phyloP scores from a whole-genome alignment of 2,888 invertebrate species.

The Lydus trimaculatus region DNA sequence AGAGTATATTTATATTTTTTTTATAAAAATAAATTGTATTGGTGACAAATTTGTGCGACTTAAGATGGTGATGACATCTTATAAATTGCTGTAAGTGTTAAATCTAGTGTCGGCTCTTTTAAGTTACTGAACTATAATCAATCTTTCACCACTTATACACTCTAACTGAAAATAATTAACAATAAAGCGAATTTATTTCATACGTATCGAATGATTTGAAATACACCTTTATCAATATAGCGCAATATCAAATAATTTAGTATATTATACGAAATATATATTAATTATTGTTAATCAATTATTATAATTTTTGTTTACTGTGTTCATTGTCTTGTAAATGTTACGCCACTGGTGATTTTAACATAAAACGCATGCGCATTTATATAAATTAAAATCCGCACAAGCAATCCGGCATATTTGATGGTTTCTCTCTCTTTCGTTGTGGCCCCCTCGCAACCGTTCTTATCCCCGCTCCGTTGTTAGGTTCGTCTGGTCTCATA shows the following conservation, averaged over 20 bases:
- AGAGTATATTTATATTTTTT: not conserved
- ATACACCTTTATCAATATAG: too few species aligned
- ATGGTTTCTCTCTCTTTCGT: constrained; percentile 29
- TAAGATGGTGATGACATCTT: not conserved
- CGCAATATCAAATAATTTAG: too few species aligned
- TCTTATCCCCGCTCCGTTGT: constrained; percentile 40
- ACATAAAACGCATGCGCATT: not conserved
- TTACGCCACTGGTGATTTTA: not conserved
- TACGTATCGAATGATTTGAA: too few species aligned
- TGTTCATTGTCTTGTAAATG: not conserved
- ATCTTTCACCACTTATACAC: not conserved
- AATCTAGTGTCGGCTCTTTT: not conserved
- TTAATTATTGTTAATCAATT: not conserved
- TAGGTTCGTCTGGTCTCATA: constrained; percentile 38
- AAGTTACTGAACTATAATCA: not conserved
- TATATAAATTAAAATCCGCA: not conserved
- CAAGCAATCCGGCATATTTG: constrained; percentile 11
- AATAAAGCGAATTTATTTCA: too few species aligned
- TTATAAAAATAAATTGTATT: not conserved
- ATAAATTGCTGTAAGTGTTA: not conserved
- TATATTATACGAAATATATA: not conserved
- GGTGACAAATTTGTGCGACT: not conserved
- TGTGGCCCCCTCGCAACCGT: constrained; percentile 38
- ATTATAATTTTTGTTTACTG: not conserved
- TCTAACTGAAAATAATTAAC: too few species aligned